These are phyloP conservation scores for Vidua chalybeata DNA, from an alignment of 2,113 vertebrate genomes.

Conservation along the genomic window DNA sequence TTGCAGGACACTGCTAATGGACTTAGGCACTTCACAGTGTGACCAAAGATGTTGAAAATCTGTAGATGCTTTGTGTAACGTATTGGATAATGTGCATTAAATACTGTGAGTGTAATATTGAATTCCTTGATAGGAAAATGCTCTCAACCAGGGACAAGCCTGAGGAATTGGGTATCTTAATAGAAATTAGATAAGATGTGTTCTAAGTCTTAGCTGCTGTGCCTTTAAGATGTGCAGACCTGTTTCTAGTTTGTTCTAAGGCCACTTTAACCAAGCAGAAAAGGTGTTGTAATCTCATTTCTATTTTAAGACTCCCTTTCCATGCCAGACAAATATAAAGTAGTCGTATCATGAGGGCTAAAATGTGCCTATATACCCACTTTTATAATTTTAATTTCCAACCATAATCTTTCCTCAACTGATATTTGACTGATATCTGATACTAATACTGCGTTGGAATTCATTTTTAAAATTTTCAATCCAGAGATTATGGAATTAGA, in stretches of 20 bases:
- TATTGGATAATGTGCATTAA: neutral
- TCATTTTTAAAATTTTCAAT: neutral
- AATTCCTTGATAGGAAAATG: neutral
- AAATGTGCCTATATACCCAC: neutral
- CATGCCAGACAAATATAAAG: neutral
- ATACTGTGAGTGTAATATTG: rapidly evolving
- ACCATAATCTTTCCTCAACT: neutral
- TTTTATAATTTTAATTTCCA: neutral
- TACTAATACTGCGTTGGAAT: neutral
- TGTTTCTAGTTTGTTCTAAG: slow-evolving; percentile 30
- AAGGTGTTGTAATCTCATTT: neutral
- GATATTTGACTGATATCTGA: neutral
- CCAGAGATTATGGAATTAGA: neutral
- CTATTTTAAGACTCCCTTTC: slow-evolving; percentile 11
- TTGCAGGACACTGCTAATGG: neutral
- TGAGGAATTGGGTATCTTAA: neutral
- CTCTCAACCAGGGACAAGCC: neutral
- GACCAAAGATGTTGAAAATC: neutral
- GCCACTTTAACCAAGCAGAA: slow-evolving; percentile 1
- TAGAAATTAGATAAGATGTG: neutral
- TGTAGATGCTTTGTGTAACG: rapidly evolving
- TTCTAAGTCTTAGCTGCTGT: neutral
- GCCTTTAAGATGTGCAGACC: slow-evolving; percentile 5
- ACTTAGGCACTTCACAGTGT: neutral
- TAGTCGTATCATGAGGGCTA: neutral